Percentiles rank a stretch among this genome's conserved stretches.
These are phyloP conservation scores for Acanthiza pusilla DNA, from an alignment of 2,797 vertebrate species.

Conservation along the genomic window DNA sequence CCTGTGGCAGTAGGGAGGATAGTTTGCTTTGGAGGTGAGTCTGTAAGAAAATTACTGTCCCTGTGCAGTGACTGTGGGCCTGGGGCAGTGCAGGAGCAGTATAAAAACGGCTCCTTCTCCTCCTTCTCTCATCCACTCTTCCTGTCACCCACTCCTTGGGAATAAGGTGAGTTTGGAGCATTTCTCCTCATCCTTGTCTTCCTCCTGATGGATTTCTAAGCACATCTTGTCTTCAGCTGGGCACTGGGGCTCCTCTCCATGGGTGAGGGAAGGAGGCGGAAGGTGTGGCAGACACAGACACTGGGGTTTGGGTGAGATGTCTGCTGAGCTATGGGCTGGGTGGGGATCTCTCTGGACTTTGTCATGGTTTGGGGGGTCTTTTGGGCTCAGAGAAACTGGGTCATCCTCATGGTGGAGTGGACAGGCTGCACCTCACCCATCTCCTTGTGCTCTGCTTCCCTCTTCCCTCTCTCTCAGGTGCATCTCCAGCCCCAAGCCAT, in stretches of 20 bases:
- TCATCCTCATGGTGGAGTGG: no score
- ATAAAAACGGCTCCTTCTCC: not conserved
- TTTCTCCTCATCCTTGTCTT: not conserved
- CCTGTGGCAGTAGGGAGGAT: not conserved
- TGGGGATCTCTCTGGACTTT: not conserved
- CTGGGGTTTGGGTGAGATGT: not conserved
- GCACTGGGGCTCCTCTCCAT: no score
- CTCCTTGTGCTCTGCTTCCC: not conserved
- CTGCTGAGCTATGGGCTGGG: not conserved
- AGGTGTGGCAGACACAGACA: no score
- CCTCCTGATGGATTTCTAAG: not conserved
- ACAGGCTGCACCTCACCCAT: not conserved
- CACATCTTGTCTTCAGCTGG: not conserved
- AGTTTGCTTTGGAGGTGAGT: not conserved
- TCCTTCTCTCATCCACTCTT: not conserved
- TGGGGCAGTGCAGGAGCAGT: not conserved
- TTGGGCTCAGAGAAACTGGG: not conserved
- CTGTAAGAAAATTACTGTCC: not conserved
- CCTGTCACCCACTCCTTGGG: not conserved
- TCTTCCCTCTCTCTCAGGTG: not conserved
- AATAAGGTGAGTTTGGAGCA: not conserved
- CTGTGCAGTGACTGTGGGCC: not conserved
- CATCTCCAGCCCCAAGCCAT: no score
- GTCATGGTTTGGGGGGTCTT: not conserved
- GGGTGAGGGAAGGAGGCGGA: not conserved